A percentile compares a stretch with the other conserved stretches of the same genome.
phyloP scores from a whole-genome alignment of 2,113 vertebrate species.

The Progne subis region DNA sequence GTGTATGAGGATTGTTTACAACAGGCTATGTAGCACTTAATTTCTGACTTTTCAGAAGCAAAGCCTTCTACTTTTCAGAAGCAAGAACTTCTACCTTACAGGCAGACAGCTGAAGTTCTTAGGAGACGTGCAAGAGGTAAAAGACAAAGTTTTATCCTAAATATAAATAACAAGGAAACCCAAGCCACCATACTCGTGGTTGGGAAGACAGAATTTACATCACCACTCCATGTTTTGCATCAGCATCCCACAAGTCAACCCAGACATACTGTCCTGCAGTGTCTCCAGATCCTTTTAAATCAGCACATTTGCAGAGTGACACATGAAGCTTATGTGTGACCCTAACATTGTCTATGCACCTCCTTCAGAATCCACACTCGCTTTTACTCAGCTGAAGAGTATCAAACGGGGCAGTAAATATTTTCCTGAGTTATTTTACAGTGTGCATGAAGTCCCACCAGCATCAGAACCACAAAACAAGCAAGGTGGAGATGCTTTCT shows the following conservation, averaged over 20 bases:
- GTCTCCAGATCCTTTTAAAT: background rate
- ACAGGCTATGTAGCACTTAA: background rate
- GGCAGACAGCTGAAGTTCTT: background rate
- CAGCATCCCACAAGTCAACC: background rate
- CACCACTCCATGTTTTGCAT: background rate
- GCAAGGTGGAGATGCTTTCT: background rate
- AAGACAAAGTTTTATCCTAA: background rate
- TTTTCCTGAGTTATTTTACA: background rate
- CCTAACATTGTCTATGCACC: background rate
- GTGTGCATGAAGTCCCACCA: accelerated
- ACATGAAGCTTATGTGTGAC: background rate
- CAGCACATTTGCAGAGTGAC: background rate
- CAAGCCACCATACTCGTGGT: background rate
- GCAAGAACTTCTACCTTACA: background rate
- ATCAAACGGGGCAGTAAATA: background rate
- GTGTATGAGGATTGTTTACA: background rate
- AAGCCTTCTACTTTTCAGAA: background rate
- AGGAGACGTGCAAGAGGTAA: background rate
- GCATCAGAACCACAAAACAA: background rate
- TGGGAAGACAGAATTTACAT: background rate
- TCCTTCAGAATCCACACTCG: background rate
- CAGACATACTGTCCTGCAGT: background rate
- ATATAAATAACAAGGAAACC: background rate
- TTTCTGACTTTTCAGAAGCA: background rate
- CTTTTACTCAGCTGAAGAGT: background rate